Percentiles rank a stretch among this genome's conserved stretches.
Conservation (phyloP, 2,888 invertebrate species). For the Pyrrhosoma nymphula region DNA sequence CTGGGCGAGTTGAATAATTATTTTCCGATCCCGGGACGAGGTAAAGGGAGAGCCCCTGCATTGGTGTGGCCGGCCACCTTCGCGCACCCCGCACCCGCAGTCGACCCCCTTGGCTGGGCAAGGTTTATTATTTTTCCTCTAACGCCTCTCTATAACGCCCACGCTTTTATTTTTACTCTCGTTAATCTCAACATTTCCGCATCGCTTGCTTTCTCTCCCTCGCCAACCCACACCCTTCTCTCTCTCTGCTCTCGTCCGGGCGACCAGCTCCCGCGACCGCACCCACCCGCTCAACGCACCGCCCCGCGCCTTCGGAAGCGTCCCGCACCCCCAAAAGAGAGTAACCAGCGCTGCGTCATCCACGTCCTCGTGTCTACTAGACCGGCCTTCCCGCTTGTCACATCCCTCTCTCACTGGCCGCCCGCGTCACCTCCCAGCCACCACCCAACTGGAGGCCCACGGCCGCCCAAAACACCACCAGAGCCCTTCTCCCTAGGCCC, state of each 20-base stretch:
- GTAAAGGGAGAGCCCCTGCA: background rate
- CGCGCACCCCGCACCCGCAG: background rate
- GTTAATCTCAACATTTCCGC: background rate
- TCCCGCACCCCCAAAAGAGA: background rate
- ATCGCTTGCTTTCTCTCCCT: background rate
- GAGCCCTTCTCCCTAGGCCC: background rate
- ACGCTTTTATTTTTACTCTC: background rate
- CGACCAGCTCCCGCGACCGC: constrained; percentile 35
- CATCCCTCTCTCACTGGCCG: background rate
- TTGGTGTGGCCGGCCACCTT: background rate
- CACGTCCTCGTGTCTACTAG: background rate
- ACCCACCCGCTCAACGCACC: constrained; percentile 35
- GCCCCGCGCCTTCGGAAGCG: background rate
- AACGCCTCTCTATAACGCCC: background rate
- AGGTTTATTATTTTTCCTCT: background rate
- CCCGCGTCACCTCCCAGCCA: background rate
- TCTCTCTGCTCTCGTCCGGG: background rate
- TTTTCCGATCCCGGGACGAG: background rate
- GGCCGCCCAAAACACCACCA: background rate
- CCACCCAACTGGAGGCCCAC: background rate
- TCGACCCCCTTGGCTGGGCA: background rate
- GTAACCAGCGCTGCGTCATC: background rate
- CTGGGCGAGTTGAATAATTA: background rate
- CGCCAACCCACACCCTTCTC: background rate
- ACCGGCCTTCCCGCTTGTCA: background rate